Conservation (phyloP, 2,888 invertebrate species). For the Candidula unifasciata region DNA sequence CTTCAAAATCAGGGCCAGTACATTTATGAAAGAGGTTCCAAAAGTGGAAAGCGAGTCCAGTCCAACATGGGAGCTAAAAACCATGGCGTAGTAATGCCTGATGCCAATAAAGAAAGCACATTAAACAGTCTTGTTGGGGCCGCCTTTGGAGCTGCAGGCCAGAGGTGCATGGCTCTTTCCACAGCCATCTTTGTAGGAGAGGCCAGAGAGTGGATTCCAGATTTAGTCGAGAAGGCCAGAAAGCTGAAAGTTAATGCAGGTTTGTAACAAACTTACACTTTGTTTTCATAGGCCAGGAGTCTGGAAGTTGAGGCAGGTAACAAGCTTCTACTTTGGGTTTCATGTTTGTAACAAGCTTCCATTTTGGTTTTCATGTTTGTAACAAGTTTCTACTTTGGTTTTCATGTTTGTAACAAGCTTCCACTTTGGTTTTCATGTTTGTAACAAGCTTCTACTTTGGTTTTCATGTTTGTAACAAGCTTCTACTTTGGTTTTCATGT, state of each 20-base stretch:
- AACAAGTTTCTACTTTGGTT: no score
- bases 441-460: no score
- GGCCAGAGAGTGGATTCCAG: slow-evolving; percentile 94
- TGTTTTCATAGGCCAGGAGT: no score
- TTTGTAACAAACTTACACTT: slow-evolving; percentile 60
- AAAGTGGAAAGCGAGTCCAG: slow-evolving; percentile 95
- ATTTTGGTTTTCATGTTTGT: no score
- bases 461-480: no score
- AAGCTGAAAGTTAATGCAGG: slow-evolving; percentile 93
- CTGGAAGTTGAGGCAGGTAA: no score
- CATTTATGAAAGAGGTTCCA: slow-evolving; percentile 94
- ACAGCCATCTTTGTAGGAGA: slow-evolving; percentile 95
- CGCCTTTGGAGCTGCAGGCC: slow-evolving; percentile 99
- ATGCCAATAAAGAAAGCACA: slow-evolving; percentile 97
- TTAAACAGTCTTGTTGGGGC: slow-evolving; percentile 89
- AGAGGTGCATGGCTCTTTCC: slow-evolving; percentile 98
- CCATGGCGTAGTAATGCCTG: slow-evolving; percentile 96
- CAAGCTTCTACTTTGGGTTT: no score
- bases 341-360: no score
- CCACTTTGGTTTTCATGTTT: no score
- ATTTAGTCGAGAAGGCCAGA: slow-evolving; percentile 88
- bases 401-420: no score
- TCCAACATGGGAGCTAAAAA: slow-evolving; percentile 99
- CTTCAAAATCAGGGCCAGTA: slow-evolving; percentile 87
- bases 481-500: no score